These are phyloP conservation scores for Huso huso DNA, from an alignment of 2,797 vertebrate species.

Conservation along the genomic window DNA sequence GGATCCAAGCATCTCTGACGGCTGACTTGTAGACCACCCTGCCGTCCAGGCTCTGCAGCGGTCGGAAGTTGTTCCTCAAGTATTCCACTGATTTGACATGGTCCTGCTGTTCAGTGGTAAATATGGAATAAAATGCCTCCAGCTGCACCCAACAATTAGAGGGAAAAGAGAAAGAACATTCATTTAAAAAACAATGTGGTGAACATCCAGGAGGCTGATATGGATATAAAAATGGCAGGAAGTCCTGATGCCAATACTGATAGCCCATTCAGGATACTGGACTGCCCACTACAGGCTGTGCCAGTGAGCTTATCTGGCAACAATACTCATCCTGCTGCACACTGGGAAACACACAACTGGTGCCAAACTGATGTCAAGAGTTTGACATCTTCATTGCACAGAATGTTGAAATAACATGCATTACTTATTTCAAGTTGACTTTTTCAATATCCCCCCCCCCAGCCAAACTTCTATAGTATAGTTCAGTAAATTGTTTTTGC, in stretches of 20 bases:
- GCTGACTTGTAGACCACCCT: conserved; percentile 85
- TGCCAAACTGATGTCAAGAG: conserved; percentile 6
- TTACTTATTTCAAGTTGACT: not conserved
- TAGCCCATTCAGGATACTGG: conserved; percentile 36
- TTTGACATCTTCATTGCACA: not conserved
- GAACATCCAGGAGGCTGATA: conserved; percentile 24
- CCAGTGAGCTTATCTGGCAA: conserved; percentile 39
- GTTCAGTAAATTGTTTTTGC: not conserved
- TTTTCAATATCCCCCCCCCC: not conserved
- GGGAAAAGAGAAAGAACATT: conserved; percentile 24
- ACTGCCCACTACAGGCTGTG: conserved; percentile 44
- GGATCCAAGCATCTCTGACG: conserved; percentile 82
- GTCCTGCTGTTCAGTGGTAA: conserved; percentile 96
- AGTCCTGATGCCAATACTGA: conserved; percentile 29
- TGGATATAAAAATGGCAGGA: conserved; percentile 34
- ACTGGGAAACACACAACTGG: conserved; percentile 32
- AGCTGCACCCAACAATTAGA: conserved; percentile 54
- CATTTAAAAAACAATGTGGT: conserved; percentile 37
- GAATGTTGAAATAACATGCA: not conserved
- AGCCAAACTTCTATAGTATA: too few relatives aligned
- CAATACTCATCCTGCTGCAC: conserved; percentile 31
- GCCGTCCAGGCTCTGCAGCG: conserved; percentile 75
- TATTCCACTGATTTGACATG: conserved; percentile 95
- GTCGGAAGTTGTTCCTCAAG: conserved; percentile 89
- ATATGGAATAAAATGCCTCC: conserved; percentile 95